Conservation (phyloP, 1,140 invertebrate species). For the Drosophila bifasciata region DNA sequence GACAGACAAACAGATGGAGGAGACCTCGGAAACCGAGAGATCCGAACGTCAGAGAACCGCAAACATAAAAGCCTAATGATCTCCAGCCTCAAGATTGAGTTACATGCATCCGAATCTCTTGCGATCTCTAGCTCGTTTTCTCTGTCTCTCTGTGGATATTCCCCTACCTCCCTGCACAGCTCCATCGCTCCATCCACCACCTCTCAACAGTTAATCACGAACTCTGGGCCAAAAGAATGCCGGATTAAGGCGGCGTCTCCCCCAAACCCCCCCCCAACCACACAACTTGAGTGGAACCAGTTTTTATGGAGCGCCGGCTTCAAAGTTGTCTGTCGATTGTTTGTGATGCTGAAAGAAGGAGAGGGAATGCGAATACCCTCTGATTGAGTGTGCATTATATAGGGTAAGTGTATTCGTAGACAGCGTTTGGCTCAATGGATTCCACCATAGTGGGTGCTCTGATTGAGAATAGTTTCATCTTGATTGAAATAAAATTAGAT, state of each 20-base stretch:
- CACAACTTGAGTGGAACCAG: conserved; percentile 41
- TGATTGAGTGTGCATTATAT: too few species aligned
- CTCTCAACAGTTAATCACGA: conserved; percentile 80
- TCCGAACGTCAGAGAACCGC: conserved; percentile 47
- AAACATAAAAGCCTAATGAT: conserved; percentile 81
- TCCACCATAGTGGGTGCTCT: too few species aligned
- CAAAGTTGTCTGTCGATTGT: conserved; percentile 58
- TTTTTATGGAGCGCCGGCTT: conserved; percentile 64
- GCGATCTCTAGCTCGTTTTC: conserved; percentile 42
- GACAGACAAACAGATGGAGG: conserved; percentile 3
- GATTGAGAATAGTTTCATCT: too few species aligned
- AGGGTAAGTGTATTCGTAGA: conserved; percentile 5
- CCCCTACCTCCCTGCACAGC: conserved; percentile 1
- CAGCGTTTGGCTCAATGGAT: background rate
- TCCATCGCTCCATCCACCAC: conserved; percentile 40
- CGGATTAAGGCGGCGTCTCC: conserved; percentile 63
- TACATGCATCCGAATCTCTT: conserved; percentile 74
- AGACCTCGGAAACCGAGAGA: conserved; percentile 1
- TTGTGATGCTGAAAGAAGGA: conserved; percentile 17
- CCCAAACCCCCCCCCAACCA: too few species aligned
- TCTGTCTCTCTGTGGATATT: conserved; percentile 5
- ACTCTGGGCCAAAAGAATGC: conserved; percentile 64
- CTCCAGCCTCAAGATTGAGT: conserved; percentile 70
- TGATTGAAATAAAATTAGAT: too few species aligned
- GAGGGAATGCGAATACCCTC: background rate